phyloP scores from a whole-genome alignment of 2,113 vertebrate species.

The Silurus glanis region DNA sequence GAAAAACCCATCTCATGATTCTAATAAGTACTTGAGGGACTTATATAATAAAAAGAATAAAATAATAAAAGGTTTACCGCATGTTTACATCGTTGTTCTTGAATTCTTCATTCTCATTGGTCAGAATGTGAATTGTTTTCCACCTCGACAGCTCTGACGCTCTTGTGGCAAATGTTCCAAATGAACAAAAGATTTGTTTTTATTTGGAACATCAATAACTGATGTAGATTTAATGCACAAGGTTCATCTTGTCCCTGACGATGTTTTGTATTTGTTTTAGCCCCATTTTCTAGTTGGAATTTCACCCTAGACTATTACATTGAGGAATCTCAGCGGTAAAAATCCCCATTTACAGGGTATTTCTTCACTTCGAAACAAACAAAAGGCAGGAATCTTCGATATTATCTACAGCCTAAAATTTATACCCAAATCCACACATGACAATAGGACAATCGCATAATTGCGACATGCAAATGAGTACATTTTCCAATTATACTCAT shows the following conservation, averaged over 20 bases:
- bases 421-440: not conserved
- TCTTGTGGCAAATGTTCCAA: not conserved
- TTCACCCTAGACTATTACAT: not conserved
- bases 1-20: no score
- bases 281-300: not conserved
- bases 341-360: not conserved
- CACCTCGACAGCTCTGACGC: no score
- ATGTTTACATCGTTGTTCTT: no score
- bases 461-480: not conserved
- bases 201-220: no score
- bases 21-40: no score
- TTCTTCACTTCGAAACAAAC: not conserved
- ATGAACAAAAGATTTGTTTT: not conserved
- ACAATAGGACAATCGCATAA: not conserved
- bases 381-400: not conserved
- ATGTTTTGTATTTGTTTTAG: not conserved
- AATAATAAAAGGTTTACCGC: no score
- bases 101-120: no score
- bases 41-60: no score
- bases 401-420: not conserved
- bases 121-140: not conserved
- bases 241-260: no score
- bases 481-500: slow-evolving; percentile 9
- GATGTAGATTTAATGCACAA: not conserved
- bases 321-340: not conserved